Percentiles rank a stretch among this genome's conserved stretches.
phyloP scores from a whole-genome alignment of 2,888 invertebrate species.

The Harmothoe impar region DNA sequence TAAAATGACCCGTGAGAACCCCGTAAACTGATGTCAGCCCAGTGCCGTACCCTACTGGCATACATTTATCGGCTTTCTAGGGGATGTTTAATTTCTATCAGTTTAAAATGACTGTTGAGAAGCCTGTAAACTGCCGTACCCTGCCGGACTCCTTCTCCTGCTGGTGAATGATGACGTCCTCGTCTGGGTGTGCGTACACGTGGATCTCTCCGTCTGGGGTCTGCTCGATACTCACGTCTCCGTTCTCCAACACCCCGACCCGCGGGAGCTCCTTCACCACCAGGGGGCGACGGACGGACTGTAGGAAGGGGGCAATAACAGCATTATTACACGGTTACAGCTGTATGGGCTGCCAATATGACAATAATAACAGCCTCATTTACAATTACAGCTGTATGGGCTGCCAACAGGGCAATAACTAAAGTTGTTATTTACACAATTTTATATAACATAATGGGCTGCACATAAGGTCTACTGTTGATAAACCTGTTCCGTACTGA shows the following conservation, averaged over 20 bases:
- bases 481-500: background rate
- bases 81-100: no score
- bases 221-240: conserved; percentile 72
- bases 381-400: conserved; percentile 67
- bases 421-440: background rate
- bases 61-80: no score
- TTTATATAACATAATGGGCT: background rate
- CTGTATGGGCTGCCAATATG: background rate
- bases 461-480: no score
- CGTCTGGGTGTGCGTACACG: conserved; percentile 79
- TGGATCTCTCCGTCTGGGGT: conserved; percentile 78
- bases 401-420: background rate
- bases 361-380: conserved; percentile 62
- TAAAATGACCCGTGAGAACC: no score
- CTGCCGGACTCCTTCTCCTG: conserved; percentile 70
- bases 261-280: conserved; percentile 75
- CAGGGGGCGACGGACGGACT: conserved; percentile 59
- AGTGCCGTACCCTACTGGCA: no score
- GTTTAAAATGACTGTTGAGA: no score
- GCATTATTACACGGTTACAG: conserved; percentile 69
- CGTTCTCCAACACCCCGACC: conserved; percentile 75
- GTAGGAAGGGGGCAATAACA: background rate
- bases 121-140: conserved; percentile 20
- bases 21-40: no score
- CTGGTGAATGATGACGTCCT: conserved; percentile 75